Conservation (phyloP, 2,113 vertebrate species). For the Ceuthmochares aereus region DNA sequence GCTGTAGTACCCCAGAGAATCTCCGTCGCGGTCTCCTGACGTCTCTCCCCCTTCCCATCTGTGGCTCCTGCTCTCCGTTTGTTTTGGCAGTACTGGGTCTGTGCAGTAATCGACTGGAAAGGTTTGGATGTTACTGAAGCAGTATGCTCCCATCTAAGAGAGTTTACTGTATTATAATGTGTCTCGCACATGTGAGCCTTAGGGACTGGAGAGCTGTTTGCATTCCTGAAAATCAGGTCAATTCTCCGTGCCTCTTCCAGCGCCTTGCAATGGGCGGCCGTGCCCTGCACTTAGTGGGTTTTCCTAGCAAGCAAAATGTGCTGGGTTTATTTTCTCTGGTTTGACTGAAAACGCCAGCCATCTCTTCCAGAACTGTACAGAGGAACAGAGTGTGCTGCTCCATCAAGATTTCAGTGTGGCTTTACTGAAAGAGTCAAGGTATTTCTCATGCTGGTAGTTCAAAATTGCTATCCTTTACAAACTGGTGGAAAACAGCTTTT, state of each 20-base stretch:
- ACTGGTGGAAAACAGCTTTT: not conserved
- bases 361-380: fast-evolving
- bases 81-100: not conserved
- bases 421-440: not conserved
- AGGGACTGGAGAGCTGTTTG: not conserved
- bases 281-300: not conserved
- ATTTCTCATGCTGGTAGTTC: not conserved
- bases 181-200: not conserved
- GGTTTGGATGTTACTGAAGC: slow-evolving; percentile 1
- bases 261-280: fast-evolving
- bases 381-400: fast-evolving
- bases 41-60: not conserved
- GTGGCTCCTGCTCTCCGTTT: not conserved
- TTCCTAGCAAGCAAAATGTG: not conserved
- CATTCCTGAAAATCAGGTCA: not conserved
- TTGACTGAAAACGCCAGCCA: not conserved
- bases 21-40: not conserved
- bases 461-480: not conserved
- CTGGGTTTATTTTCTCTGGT: not conserved
- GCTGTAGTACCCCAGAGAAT: not conserved
- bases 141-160: not conserved
- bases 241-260: fast-evolving
- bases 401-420: fast-evolving
- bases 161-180: not conserved
- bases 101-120: not conserved